These are phyloP conservation scores for Pseudomyrmex dendroicus DNA, from an alignment of 1,140 invertebrate genomes.

Conservation along the genomic window DNA sequence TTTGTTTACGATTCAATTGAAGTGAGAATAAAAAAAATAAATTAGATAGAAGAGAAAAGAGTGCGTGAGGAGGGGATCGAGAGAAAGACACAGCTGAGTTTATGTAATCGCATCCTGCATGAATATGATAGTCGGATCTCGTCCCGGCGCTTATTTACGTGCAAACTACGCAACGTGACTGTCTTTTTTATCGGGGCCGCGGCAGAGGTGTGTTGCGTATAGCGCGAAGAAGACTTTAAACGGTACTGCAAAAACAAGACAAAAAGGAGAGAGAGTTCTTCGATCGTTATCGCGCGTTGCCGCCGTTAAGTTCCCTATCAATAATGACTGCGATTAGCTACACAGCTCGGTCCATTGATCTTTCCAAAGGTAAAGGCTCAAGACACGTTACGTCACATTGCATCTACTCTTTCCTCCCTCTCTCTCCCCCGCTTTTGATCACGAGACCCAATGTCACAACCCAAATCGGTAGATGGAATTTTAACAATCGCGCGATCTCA, in stretches of 20 bases:
- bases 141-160: constrained; percentile 65
- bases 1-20: neutral
- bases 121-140: constrained; percentile 67
- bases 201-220: constrained; percentile 43
- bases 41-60: neutral
- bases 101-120: constrained; percentile 69
- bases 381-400: constrained; percentile 25
- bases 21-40: constrained; percentile 19
- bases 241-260: neutral
- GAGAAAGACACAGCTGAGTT: constrained; percentile 34
- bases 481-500: too few species aligned
- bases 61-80: constrained; percentile 18
- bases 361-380: constrained; percentile 32
- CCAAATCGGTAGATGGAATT: neutral
- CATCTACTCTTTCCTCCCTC: neutral
- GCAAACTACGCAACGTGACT: constrained; percentile 50
- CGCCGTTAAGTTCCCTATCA: constrained; percentile 13
- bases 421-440: neutral
- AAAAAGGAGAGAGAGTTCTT: constrained; percentile 25
- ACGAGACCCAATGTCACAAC: constrained; percentile 24
- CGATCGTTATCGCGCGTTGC: constrained; percentile 22
- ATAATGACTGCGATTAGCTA: constrained; percentile 22
- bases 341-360: constrained; percentile 33
- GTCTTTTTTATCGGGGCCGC: constrained; percentile 38
- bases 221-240: constrained; percentile 31